Conservation (phyloP, 2,113 vertebrate genomes). For the Xenopus laevis region DNA sequence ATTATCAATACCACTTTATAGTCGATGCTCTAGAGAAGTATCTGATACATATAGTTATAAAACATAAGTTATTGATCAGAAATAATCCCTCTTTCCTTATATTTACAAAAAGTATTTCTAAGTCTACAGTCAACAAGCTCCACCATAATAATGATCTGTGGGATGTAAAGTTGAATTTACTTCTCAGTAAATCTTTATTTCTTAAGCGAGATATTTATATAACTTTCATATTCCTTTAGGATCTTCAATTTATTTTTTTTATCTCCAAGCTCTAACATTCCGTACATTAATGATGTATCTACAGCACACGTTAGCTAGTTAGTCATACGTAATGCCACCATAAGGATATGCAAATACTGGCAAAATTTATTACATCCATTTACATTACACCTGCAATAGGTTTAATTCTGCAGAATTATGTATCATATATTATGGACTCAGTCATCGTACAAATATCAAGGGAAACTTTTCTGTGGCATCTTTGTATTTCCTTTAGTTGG, state of each 20-base stretch:
- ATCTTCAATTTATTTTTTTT: neutral
- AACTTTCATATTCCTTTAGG: neutral
- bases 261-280: neutral
- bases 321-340: neutral
- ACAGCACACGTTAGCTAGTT: neutral
- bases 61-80: no score
- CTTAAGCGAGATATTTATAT: no score
- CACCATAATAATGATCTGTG: no score
- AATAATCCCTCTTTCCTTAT: no score
- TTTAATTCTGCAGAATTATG: constrained; percentile 22
- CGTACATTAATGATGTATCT: neutral
- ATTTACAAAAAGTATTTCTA: no score
- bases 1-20: no score
- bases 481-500: no score
- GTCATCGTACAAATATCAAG: constrained; percentile 8
- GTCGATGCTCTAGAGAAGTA: no score
- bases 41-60: no score
- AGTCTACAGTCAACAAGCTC: no score
- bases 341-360: constrained; percentile 11
- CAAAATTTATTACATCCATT: constrained; percentile 37
- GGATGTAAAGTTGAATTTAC: no score
- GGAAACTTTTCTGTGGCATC: constrained; percentile 20
- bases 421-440: constrained; percentile 17
- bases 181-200: no score
- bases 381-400: constrained; percentile 13